A percentile compares a stretch with the other conserved stretches of the same genome.
These are phyloP conservation scores for Tachina grossa DNA, from an alignment of 2,888 invertebrate genomes.

Conservation along the genomic window DNA sequence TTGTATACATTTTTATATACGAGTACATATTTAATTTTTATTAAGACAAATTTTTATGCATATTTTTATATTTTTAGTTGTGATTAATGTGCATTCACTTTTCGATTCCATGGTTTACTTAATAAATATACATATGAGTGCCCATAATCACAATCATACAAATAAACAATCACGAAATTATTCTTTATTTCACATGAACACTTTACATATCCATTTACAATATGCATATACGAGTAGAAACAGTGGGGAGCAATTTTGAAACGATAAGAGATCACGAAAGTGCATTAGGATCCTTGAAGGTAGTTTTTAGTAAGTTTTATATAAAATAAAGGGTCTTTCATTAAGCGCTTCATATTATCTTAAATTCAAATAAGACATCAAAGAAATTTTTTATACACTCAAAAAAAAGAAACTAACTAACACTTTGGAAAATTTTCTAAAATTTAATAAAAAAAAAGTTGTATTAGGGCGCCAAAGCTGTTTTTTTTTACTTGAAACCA, in stretches of 20 bases:
- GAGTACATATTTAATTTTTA: background rate
- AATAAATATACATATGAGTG: conserved; percentile 18
- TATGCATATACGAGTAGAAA: background rate
- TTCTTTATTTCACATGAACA: conserved; percentile 45
- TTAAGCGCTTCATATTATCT: too few relatives aligned
- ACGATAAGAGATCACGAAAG: too few relatives aligned
- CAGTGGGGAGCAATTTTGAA: conserved; percentile 5
- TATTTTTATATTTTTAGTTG: conserved; percentile 24
- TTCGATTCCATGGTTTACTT: conserved; percentile 62
- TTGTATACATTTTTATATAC: background rate
- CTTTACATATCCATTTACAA: conserved; percentile 23
- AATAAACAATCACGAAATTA: conserved; percentile 14
- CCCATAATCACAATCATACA: conserved; percentile 31
- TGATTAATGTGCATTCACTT: conserved; percentile 65
- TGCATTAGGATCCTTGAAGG: too few relatives aligned
- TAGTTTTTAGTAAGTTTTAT: too few relatives aligned
- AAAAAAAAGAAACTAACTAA: too few relatives aligned
- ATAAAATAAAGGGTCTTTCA: too few relatives aligned
- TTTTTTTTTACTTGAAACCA: too few relatives aligned
- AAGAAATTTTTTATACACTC: too few relatives aligned
- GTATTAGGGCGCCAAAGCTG: too few relatives aligned
- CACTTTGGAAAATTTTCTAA: too few relatives aligned
- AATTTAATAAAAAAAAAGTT: too few relatives aligned
- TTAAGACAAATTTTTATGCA: conserved; percentile 36
- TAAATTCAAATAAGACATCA: too few relatives aligned